phyloP scores from a whole-genome alignment of 2,113 vertebrate species.

The Oreochromis spilurus region DNA sequence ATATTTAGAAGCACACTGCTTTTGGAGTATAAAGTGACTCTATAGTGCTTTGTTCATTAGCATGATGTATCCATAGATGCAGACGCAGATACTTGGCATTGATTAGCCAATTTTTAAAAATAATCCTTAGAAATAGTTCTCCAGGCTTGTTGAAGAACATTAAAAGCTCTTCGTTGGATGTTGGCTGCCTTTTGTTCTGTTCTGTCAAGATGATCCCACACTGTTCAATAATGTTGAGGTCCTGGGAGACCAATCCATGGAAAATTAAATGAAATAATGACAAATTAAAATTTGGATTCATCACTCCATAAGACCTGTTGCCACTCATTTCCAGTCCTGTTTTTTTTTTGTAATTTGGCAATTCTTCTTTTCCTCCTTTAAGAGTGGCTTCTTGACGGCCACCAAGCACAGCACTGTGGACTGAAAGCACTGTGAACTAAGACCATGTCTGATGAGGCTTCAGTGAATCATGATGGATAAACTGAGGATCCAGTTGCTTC shows the following conservation, averaged over 20 bases:
- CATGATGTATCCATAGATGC: neutral
- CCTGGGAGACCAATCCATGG: neutral
- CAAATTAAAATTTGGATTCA: neutral
- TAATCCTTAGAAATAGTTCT: neutral
- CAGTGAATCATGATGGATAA: fast-evolving
- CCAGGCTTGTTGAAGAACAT: neutral
- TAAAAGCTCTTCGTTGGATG: neutral
- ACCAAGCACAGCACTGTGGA: neutral
- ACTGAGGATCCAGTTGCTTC: neutral
- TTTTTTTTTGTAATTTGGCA: neutral
- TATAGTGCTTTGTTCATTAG: neutral
- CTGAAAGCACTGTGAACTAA: neutral
- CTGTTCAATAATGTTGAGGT: neutral
- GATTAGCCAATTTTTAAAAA: neutral
- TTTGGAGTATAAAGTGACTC: neutral
- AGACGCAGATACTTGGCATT: neutral
- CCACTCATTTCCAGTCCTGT: neutral
- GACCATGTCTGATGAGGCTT: neutral
- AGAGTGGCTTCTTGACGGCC: neutral
- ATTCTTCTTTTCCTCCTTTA: neutral
- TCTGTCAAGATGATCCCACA: neutral
- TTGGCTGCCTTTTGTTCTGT: neutral
- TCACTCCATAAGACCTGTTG: neutral
- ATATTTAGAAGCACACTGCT: neutral
- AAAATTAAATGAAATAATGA: neutral